phyloP scores from a whole-genome alignment of 2,113 vertebrate species.

The Rhadina sibilatrix region DNA sequence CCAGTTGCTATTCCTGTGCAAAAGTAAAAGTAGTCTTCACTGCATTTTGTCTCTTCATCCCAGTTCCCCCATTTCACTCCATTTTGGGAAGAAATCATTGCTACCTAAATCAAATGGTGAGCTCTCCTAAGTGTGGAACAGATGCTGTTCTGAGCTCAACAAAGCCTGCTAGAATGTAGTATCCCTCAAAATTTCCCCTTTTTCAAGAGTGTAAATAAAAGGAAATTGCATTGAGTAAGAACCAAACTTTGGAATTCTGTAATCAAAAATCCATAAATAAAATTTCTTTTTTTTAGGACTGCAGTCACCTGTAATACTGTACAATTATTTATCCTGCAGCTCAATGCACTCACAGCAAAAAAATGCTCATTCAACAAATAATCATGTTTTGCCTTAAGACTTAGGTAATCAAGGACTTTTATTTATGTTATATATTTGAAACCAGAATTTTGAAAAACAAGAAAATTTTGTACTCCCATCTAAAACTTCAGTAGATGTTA shows the following conservation, averaged over 20 bases:
- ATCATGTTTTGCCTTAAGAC: background rate
- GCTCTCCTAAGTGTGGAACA: background rate
- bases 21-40: background rate
- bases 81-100: background rate
- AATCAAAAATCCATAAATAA: background rate
- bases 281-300: background rate
- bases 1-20: background rate
- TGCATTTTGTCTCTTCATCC: background rate
- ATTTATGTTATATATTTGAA: background rate
- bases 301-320: background rate
- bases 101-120: background rate
- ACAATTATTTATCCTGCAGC: background rate
- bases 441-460: background rate
- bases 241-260: background rate
- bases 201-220: background rate
- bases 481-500: background rate
- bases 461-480: background rate
- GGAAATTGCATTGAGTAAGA: background rate
- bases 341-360: background rate
- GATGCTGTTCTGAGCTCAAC: background rate
- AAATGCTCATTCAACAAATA: background rate
- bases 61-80: background rate
- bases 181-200: background rate
- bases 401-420: background rate
- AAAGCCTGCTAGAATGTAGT: background rate